Evolutionary conservation across 2,797 vertebrate species (phyloP).

Genomic region (Denticeps clupeoides): DNA sequence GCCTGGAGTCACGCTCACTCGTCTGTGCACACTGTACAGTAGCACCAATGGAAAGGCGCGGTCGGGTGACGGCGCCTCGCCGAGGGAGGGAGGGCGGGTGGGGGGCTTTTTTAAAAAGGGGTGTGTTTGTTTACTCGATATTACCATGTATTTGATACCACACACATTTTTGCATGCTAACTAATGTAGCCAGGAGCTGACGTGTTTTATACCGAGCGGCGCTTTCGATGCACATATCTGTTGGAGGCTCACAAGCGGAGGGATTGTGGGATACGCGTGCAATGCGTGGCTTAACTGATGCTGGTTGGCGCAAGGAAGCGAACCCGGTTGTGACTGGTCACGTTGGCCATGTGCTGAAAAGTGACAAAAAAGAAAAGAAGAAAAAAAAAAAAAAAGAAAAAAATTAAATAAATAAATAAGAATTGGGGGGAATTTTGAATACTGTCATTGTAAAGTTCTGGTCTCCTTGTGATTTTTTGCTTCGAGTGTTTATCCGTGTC

Average conservation of each 20-base stretch:
- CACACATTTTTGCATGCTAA: constrained; percentile 58
- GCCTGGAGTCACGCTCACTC: constrained; percentile 42
- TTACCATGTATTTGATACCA: constrained; percentile 60
- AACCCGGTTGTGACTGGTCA: too few species aligned
- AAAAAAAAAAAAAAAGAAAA: too few species aligned
- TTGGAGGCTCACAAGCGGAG: not conserved
- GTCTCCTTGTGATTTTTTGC: not conserved
- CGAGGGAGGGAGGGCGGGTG: constrained; percentile 9
- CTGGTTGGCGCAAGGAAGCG: too few species aligned
- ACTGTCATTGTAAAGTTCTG: not conserved
- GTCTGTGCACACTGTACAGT: constrained; percentile 42
- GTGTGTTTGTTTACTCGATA: constrained; percentile 44
- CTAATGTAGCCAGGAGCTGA: constrained; percentile 45
- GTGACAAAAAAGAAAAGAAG: not conserved
- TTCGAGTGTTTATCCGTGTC: not conserved
- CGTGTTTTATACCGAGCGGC: constrained; percentile 33
- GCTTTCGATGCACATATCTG: not conserved
- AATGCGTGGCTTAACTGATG: not conserved
- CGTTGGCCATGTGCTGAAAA: too few species aligned
- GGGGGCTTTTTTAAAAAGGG: constrained; percentile 34
- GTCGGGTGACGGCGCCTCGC: too few species aligned
- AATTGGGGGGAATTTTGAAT: too few species aligned
- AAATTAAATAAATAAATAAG: too few species aligned
- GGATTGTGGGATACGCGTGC: not conserved
- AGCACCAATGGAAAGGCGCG: too few species aligned